A percentile compares a stretch with the other conserved stretches of the same genome.
phyloP scores from a whole-genome alignment of 1,140 invertebrate species.

The Oncopeltus fasciatus region DNA sequence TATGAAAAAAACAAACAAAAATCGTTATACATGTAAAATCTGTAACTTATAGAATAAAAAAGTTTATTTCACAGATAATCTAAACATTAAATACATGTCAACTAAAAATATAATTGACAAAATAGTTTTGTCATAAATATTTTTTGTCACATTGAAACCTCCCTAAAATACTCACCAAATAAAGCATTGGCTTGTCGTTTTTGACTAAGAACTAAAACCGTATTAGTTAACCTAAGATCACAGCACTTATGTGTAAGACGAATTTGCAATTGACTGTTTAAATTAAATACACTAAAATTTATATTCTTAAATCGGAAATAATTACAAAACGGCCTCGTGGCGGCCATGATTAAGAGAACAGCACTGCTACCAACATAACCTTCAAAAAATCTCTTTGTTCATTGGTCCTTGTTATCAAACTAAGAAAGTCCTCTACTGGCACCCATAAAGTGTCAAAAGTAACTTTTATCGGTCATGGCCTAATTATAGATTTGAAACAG shows the following conservation, averaged over 20 bases:
- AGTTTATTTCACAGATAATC: too few relatives aligned
- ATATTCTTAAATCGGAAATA: slow-evolving; percentile 28
- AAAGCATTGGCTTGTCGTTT: not conserved
- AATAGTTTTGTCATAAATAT: too few relatives aligned
- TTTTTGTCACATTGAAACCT: not conserved
- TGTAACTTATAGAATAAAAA: too few relatives aligned
- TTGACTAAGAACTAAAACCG: slow-evolving; percentile 22
- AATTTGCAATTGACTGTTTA: slow-evolving; percentile 22
- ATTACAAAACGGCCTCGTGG: slow-evolving; percentile 27
- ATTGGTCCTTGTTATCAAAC: not conserved
- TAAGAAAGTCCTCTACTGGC: not conserved
- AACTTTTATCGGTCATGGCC: not conserved
- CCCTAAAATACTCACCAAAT: not conserved
- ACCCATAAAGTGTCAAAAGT: not conserved
- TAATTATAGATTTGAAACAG: not conserved
- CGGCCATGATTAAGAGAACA: slow-evolving; percentile 25
- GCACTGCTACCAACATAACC: not conserved
- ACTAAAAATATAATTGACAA: too few relatives aligned
- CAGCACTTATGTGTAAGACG: slow-evolving; percentile 27
- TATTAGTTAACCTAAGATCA: slow-evolving; percentile 25
- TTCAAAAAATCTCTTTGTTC: not conserved
- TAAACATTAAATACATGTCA: too few relatives aligned
- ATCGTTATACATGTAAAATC: too few relatives aligned
- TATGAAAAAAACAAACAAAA: too few relatives aligned
- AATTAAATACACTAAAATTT: slow-evolving; percentile 26